phyloP scores from a whole-genome alignment of 2,797 vertebrate genomes.

The Galagoides demidoff region DNA sequence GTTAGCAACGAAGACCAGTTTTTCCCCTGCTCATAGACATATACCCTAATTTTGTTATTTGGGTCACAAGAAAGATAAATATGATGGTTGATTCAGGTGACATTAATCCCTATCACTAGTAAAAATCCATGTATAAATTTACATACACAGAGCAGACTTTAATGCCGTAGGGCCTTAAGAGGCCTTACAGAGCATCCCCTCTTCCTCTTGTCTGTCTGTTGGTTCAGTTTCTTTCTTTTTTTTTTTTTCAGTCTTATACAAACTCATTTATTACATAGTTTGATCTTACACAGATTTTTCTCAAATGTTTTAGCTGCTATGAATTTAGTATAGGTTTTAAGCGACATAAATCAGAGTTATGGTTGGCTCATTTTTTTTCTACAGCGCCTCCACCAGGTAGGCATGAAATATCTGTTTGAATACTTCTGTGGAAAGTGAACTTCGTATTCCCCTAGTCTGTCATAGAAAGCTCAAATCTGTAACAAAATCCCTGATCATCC shows the following conservation, averaged over 20 bases:
- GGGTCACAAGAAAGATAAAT: background rate
- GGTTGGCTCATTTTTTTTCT: background rate
- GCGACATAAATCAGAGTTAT: too few species aligned
- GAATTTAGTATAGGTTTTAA: too few species aligned
- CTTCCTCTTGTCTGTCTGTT: background rate
- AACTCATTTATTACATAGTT: too few species aligned
- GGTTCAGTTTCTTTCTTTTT: background rate
- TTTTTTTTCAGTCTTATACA: too few species aligned
- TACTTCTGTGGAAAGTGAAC: background rate
- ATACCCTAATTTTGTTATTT: background rate
- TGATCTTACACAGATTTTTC: too few species aligned
- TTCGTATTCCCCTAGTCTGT: background rate
- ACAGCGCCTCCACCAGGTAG: background rate
- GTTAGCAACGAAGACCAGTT: background rate
- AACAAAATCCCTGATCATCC: background rate
- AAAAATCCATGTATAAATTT: background rate
- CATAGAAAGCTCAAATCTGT: background rate
- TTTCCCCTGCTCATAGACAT: background rate
- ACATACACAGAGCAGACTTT: background rate
- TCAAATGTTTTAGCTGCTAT: too few species aligned
- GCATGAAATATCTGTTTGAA: background rate
- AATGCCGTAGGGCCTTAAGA: background rate
- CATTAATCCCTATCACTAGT: background rate
- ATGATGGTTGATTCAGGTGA: background rate
- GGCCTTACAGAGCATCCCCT: background rate